A percentile compares a stretch with the other conserved stretches of the same genome.
phyloP scores from a whole-genome alignment of 2,113 vertebrate species.

The Cettia cetti region DNA sequence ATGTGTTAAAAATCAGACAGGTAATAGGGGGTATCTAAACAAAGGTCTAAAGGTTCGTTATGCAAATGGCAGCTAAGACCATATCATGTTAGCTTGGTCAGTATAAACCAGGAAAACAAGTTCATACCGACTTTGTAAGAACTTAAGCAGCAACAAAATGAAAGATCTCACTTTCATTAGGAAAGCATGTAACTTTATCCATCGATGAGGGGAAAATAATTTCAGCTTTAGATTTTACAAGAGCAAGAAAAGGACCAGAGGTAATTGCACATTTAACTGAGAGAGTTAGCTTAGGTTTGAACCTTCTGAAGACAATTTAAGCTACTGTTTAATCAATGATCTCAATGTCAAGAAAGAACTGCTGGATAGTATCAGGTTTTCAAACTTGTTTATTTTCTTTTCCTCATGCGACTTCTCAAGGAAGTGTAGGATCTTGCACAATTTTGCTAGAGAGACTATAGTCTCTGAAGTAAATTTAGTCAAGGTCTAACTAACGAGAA shows the following conservation, averaged over 20 bases:
- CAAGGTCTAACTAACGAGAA: neutral
- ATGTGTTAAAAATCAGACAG: neutral
- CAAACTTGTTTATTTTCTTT: neutral
- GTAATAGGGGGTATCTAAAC: neutral
- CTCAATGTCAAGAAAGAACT: neutral
- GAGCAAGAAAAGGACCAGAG: neutral
- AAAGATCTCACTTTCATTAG: neutral
- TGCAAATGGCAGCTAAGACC: neutral
- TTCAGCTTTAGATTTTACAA: neutral
- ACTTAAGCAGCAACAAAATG: neutral
- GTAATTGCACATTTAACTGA: neutral
- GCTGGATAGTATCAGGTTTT: neutral
- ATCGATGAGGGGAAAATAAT: neutral
- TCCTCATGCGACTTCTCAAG: neutral
- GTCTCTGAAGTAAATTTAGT: neutral
- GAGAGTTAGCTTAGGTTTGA: neutral
- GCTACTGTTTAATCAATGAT: neutral
- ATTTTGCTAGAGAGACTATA: neutral
- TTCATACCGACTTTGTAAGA: accelerated
- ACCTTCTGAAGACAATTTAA: neutral
- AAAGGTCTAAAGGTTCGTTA: neutral
- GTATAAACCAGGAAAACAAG: neutral
- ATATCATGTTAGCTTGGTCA: neutral
- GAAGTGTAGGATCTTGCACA: neutral
- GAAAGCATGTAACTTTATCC: neutral